Evolutionary conservation across 2,113 vertebrate genomes (phyloP).

Genomic region (Jacana jacana): DNA sequence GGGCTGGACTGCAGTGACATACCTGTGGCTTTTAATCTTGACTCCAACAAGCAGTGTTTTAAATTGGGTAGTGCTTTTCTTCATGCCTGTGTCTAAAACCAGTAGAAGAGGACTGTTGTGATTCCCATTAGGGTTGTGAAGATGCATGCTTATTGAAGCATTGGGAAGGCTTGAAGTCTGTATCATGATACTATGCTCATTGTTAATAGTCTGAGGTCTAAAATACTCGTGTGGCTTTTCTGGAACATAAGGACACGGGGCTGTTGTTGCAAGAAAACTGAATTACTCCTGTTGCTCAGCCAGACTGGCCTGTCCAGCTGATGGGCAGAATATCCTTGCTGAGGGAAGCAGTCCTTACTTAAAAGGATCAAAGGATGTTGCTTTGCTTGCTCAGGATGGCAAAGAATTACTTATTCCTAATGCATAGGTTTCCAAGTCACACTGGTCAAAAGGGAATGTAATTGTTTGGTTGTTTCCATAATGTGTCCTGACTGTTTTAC

Average conservation of each 20-base stretch:
- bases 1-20: not conserved
- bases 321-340: not conserved
- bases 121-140: not conserved
- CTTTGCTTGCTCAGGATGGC: not conserved
- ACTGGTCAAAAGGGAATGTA: not conserved
- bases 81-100: not conserved
- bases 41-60: not conserved
- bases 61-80: not conserved
- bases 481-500: not conserved
- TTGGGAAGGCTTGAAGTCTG: not conserved
- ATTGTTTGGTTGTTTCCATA: not conserved
- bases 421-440: not conserved
- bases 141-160: not conserved
- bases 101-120: not conserved
- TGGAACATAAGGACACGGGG: not conserved
- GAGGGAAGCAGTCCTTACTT: not conserved
- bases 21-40: not conserved
- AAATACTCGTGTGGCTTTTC: not conserved
- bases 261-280: not conserved
- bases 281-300: not conserved
- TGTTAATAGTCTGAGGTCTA: not conserved
- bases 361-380: not conserved
- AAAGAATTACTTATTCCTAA: not conserved
- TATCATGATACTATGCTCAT: not conserved
- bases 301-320: not conserved